Evolutionary conservation across 1,140 invertebrate species (phyloP).

Genomic region (Anastatus disparis): DNA sequence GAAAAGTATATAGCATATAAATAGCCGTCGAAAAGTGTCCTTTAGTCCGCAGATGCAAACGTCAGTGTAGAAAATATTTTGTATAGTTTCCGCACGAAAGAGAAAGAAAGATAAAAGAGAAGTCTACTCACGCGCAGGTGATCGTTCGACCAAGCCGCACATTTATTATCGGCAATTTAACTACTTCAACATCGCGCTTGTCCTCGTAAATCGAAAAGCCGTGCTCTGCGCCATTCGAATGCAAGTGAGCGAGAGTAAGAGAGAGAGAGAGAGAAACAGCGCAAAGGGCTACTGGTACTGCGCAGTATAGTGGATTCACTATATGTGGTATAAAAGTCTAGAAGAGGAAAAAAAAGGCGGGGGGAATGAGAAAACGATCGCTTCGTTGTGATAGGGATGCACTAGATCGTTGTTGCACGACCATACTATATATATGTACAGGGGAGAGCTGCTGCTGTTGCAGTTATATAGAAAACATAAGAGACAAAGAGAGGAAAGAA

Average conservation of each 20-base stretch:
- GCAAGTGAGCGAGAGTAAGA: no score
- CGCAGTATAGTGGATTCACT: no score
- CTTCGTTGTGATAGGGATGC: slow-evolving; percentile 62
- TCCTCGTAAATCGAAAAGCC: slow-evolving; percentile 58
- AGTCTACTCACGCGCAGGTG: slow-evolving; percentile 35
- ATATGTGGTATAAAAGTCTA: no score
- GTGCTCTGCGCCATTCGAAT: no score
- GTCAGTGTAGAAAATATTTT: not conserved
- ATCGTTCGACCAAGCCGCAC: slow-evolving; percentile 52
- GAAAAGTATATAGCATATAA: no score
- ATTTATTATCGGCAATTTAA: slow-evolving; percentile 65
- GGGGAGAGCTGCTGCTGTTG: not conserved
- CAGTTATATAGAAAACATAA: slow-evolving; percentile 23
- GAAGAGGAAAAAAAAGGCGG: slow-evolving; percentile 43
- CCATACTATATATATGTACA: no score
- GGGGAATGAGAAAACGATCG: slow-evolving; percentile 50
- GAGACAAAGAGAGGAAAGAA: slow-evolving; percentile 34
- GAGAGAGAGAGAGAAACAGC: no score
- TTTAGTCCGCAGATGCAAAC: slow-evolving; percentile 24
- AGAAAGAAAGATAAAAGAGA: not conserved
- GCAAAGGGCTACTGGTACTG: no score
- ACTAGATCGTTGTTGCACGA: slow-evolving; percentile 60
- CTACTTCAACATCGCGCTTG: slow-evolving; percentile 58
- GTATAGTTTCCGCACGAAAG: no score
- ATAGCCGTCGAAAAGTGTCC: slow-evolving; percentile 25